Conservation (phyloP, 2,113 vertebrate species). For the Pterocles orientalis region DNA sequence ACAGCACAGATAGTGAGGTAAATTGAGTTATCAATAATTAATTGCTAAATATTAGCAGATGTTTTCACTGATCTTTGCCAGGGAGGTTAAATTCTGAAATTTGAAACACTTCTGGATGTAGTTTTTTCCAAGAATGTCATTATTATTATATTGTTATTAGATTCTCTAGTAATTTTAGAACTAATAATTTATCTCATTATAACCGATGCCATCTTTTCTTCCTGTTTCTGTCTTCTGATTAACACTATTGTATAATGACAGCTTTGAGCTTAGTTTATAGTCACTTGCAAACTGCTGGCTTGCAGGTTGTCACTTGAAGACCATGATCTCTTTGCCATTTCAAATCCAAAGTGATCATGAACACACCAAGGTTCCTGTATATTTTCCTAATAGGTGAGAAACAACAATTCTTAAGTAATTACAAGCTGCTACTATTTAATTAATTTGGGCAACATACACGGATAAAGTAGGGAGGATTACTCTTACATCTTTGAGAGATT, state of each 20-base stretch:
- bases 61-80: slow-evolving; percentile 37
- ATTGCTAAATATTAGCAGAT: slow-evolving; percentile 25
- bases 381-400: background rate
- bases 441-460: background rate
- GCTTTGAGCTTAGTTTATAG: background rate
- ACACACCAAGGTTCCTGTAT: background rate
- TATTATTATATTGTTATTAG: background rate
- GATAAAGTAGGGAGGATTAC: background rate
- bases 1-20: slow-evolving; percentile 31
- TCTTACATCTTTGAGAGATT: background rate
- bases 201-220: background rate
- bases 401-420: background rate
- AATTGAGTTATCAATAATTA: slow-evolving; percentile 62
- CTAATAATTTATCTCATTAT: background rate
- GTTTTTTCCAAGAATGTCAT: background rate
- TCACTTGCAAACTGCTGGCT: background rate
- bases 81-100: background rate
- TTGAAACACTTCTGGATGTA: background rate
- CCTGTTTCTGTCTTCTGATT: background rate
- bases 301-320: background rate
- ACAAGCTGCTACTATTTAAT: background rate
- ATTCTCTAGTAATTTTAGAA: background rate
- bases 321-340: background rate
- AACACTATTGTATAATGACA: background rate
- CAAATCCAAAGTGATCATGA: background rate